These are phyloP conservation scores for Geopemphigus sp. DNA, from an alignment of 1,140 invertebrate species.

Conservation along the genomic window DNA sequence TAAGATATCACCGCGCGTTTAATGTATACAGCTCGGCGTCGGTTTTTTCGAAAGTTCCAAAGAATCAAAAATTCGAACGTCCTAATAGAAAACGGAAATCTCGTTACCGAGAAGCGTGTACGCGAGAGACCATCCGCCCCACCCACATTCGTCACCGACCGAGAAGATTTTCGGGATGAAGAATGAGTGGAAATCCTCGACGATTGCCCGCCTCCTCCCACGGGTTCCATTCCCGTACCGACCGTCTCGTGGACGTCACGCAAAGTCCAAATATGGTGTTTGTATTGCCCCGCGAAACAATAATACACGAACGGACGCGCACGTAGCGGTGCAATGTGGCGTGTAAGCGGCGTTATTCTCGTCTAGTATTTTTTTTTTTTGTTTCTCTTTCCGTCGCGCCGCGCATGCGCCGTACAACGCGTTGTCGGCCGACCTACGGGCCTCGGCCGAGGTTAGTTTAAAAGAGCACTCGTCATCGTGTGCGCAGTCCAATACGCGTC, in stretches of 20 bases:
- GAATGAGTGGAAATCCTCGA: too few relatives aligned
- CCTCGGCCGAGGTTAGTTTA: slow-evolving; percentile 47
- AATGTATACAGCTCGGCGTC: too few relatives aligned
- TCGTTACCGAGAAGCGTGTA: too few relatives aligned
- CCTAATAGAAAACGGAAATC: too few relatives aligned
- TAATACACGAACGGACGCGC: slow-evolving; percentile 19
- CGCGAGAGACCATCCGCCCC: too few relatives aligned
- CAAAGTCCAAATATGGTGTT: slow-evolving; percentile 34
- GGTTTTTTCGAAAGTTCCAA: too few relatives aligned
- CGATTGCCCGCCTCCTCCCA: too few relatives aligned
- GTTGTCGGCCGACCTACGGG: slow-evolving; percentile 43
- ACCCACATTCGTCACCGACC: too few relatives aligned
- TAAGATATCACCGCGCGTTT: too few relatives aligned
- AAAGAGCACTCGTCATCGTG: slow-evolving; percentile 49
- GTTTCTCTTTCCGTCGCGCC: not conserved
- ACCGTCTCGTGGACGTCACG: not conserved
- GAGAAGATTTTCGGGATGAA: too few relatives aligned
- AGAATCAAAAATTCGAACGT: too few relatives aligned
- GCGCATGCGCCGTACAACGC: slow-evolving; percentile 16
- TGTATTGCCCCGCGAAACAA: slow-evolving; percentile 25
- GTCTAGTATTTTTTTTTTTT: not conserved
- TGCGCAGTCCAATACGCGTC: slow-evolving; percentile 47
- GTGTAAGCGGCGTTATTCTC: not conserved
- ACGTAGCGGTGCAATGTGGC: not conserved
- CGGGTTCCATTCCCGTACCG: not conserved